Percentiles rank a stretch among this genome's conserved stretches.
These are phyloP conservation scores for Chrysocyon brachyurus DNA, from an alignment of 2,797 vertebrate genomes.

Conservation along the genomic window DNA sequence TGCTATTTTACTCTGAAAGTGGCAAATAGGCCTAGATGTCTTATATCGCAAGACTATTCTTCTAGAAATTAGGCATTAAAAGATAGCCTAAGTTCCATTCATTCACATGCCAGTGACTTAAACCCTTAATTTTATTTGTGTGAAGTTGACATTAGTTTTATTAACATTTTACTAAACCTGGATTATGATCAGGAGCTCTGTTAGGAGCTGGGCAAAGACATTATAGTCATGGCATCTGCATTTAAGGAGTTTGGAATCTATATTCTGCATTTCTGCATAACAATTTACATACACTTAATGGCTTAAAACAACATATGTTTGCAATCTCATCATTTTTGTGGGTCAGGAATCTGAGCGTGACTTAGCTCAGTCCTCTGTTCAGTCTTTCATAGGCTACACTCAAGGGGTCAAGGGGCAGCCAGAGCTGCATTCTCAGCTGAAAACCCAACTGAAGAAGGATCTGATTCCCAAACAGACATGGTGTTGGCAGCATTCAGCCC, in stretches of 20 bases:
- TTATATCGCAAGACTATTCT: background rate
- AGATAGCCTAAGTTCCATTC: background rate
- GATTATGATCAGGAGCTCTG: background rate
- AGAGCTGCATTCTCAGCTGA: background rate
- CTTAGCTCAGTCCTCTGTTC: background rate
- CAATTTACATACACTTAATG: background rate
- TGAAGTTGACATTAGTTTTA: conserved; percentile 15
- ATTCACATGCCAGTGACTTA: background rate
- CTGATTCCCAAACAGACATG: background rate
- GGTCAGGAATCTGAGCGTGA: background rate
- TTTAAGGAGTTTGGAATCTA: background rate
- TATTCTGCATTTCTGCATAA: background rate
- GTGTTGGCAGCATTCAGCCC: background rate
- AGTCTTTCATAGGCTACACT: background rate
- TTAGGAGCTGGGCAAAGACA: background rate
- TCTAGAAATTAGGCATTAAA: background rate
- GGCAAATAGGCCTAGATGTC: background rate
- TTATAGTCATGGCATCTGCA: background rate
- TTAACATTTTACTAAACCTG: background rate
- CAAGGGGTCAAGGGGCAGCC: rapidly evolving
- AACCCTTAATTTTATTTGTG: background rate
- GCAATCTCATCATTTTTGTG: background rate
- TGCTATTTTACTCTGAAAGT: background rate
- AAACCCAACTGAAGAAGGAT: background rate
- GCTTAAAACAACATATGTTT: background rate